Base-by-base conservation (phyloP, 2,797 vertebrate genomes). In the Pipistrellus pipistrellus region DNA sequence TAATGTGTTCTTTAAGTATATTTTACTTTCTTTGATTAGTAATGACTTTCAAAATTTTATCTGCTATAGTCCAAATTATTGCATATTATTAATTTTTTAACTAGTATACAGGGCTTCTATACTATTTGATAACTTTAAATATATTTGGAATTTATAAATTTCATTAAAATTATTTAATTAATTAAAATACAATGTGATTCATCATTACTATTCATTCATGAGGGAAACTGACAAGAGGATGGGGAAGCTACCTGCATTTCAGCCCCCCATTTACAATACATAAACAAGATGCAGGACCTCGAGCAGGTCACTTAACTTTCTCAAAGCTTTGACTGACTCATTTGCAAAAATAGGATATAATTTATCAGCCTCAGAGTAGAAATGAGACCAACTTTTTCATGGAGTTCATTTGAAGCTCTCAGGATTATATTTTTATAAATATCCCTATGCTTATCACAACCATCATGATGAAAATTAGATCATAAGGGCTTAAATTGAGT, bases 391-490 rank as follows among this genome's bases (percentile, higher is more conserved):
- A 35, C 30, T 69, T 78, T 88, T 85, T 53, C 64, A 86, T 2
- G 30, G 41, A 90, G 9, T 92, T 81, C 2, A 35, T 38, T 59
- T 46, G 13, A 90, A 51, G 7, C 9, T 84, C 17, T 83, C 44
- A 53, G 30, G 23, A 41, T 2, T 51, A 71, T 53, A 71, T 71
- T 32, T 90, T 85, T 83, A 90, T 21, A 68, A 92, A 69, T 15
- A 81, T 77, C 5, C 73, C n/a, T 72, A 93, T 86, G 91, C 73
- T 91, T 41, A 71, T 86, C 48, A 51, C 44, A 73, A 38, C 0
- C 66, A 78, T 76, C 4, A 25, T n/a, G 51, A 86, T 53, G 86
- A 35, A 92, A 78, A 93, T 91, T 91, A 88, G 38, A 76, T 78
- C 14, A 41, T 55, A 78, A 90, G 25, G 80, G 46, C 38, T 87